Evolutionary conservation across 2,888 invertebrate genomes (phyloP).

Genomic region (Nemurella pictetii): DNA sequence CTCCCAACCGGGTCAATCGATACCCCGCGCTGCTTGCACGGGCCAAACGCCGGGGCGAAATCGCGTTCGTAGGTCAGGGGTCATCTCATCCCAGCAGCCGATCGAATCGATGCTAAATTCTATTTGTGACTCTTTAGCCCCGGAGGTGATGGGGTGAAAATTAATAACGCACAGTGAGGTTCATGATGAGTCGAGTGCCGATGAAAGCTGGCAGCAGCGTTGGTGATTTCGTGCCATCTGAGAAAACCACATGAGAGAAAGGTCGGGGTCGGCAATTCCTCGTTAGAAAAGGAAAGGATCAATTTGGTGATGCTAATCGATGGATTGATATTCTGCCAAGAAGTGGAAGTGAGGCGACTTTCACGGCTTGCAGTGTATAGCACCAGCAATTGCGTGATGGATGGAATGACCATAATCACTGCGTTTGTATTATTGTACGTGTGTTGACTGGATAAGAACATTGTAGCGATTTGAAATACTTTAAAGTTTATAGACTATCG

Average conservation of each 20-base stretch:
- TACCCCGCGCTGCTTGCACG: background rate
- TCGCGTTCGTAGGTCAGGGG: conserved; percentile 25
- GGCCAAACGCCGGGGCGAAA: background rate
- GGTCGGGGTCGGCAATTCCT: background rate
- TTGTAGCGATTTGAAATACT: too few species aligned
- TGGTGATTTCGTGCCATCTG: too few species aligned
- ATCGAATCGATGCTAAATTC: background rate
- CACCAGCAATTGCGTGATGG: too few species aligned
- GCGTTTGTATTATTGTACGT: too few species aligned
- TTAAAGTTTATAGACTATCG: too few species aligned
- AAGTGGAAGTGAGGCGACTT: background rate
- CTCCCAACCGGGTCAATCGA: conserved; percentile 13
- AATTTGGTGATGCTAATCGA: background rate
- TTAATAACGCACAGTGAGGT: background rate
- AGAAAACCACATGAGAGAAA: background rate
- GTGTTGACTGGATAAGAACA: too few species aligned
- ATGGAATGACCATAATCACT: too few species aligned
- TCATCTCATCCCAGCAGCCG: background rate
- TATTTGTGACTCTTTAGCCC: too few species aligned
- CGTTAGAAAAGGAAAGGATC: background rate
- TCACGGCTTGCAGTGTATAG: background rate
- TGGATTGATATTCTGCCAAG: background rate
- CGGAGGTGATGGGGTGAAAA: too few species aligned
- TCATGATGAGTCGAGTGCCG: background rate
- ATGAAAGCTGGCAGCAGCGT: background rate